Conservation (phyloP, 1,140 invertebrate genomes). For the Hestina assimilis region DNA sequence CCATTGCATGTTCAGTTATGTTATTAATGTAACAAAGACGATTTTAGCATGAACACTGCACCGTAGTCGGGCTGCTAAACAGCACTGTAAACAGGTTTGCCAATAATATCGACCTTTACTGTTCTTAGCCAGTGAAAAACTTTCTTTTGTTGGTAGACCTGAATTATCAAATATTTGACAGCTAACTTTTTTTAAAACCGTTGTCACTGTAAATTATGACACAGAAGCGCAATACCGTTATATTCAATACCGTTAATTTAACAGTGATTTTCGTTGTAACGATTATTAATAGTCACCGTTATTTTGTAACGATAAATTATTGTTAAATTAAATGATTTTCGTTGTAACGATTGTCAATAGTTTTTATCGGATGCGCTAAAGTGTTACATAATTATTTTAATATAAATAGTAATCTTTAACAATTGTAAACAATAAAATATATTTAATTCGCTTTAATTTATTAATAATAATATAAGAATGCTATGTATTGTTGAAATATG, state of each 20-base stretch:
- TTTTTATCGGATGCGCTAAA: not conserved
- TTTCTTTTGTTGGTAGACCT: slow-evolving; percentile 4
- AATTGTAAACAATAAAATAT: slow-evolving; percentile 20
- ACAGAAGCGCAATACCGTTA: not conserved
- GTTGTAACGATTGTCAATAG: too few relatives aligned
- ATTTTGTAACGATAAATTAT: not conserved
- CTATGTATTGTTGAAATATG: slow-evolving; percentile 22
- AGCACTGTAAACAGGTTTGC: slow-evolving; percentile 24
- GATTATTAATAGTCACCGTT: not conserved
- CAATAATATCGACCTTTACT: not conserved
- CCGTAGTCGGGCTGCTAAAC: slow-evolving; percentile 43
- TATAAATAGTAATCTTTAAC: slow-evolving; percentile 1
- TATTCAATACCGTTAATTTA: not conserved
- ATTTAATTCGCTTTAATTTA: slow-evolving; percentile 18
- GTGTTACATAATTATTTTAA: slow-evolving; percentile 10
- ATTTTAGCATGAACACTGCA: slow-evolving; percentile 39
- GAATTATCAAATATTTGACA: not conserved
- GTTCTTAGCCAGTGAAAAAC: too few relatives aligned
- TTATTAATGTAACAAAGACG: slow-evolving; percentile 15
- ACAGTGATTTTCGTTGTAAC: too few relatives aligned
- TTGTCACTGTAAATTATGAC: slow-evolving; percentile 8
- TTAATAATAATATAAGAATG: slow-evolving; percentile 23
- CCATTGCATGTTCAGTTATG: slow-evolving; percentile 28
- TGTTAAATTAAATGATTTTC: too few relatives aligned
- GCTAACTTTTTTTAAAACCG: slow-evolving; percentile 10